Evolutionary conservation across 92 coral and sea anemone genomes (phyloP).

Genomic region (Metridium senile): DNA sequence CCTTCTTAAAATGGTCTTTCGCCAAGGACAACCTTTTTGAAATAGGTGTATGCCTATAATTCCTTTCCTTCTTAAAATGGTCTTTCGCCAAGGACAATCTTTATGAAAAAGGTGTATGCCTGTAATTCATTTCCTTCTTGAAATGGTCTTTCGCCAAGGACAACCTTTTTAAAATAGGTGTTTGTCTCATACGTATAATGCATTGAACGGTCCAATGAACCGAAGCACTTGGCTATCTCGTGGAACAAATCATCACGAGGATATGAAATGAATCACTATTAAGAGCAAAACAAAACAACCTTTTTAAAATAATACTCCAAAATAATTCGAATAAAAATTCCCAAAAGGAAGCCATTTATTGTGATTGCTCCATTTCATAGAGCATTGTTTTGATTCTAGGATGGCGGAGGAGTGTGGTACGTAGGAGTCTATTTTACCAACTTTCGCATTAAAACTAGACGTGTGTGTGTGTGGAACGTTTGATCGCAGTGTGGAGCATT

Average conservation of each 20-base stretch:
- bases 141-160: not conserved
- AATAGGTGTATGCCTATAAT: not conserved
- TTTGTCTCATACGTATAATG: too few relatives aligned
- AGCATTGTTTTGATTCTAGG: not conserved
- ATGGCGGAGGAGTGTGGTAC: not conserved
- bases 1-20: not conserved
- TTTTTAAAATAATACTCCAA: not conserved
- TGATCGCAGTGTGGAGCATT: not conserved
- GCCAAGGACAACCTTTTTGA: not conserved
- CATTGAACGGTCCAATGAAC: slow-evolving; percentile 3
- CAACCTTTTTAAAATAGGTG: not conserved
- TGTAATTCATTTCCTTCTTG: not conserved
- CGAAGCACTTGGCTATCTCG: not conserved
- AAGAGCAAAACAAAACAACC: not conserved
- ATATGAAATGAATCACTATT: not conserved
- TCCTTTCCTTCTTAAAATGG: too few relatives aligned
- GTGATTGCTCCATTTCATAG: not conserved
- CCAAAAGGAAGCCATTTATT: not conserved
- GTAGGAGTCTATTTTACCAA: not conserved
- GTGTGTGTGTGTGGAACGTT: too few relatives aligned
- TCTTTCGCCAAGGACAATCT: too few relatives aligned
- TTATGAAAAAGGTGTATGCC: not conserved
- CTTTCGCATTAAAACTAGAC: too few relatives aligned
- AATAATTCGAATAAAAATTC: not conserved
- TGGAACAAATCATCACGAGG: not conserved